phyloP scores from a whole-genome alignment of 2,113 vertebrate genomes.

The Anhinga anhinga region DNA sequence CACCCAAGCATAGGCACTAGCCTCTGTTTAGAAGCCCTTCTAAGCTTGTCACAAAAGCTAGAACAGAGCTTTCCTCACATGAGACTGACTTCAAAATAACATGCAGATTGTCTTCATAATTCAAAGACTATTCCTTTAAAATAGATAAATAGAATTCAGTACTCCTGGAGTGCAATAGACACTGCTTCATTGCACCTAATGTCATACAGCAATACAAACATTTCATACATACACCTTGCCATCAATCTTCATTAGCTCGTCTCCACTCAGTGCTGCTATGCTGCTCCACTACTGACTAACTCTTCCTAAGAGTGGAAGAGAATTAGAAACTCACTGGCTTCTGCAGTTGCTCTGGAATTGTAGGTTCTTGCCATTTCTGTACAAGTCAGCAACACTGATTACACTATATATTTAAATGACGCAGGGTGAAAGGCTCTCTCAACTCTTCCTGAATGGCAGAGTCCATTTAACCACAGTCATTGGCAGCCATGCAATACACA shows the following conservation, averaged over 20 bases:
- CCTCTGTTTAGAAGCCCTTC: background rate
- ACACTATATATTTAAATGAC: background rate
- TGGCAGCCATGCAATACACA: background rate
- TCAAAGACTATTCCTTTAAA: background rate
- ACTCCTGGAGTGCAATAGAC: background rate
- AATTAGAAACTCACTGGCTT: background rate
- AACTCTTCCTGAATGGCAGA: background rate
- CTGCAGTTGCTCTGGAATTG: background rate
- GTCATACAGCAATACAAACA: background rate
- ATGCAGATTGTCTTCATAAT: background rate
- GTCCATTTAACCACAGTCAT: too few relatives aligned
- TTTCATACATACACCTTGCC: background rate
- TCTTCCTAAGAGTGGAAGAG: background rate
- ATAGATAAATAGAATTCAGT: background rate
- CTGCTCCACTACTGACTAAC: too few relatives aligned
- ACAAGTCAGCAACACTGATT: background rate
- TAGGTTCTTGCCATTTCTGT: background rate
- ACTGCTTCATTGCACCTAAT: background rate
- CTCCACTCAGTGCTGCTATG: background rate
- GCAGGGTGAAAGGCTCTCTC: background rate
- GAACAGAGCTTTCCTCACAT: background rate
- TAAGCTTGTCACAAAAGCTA: background rate
- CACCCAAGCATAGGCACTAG: background rate
- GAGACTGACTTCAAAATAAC: background rate
- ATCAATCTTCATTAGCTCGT: background rate